Evolutionary conservation across 1,140 invertebrate genomes (phyloP), one percentile per base, ranked within the genome.

Genomic region (Daktulosphaira vitifoliae): DNA sequence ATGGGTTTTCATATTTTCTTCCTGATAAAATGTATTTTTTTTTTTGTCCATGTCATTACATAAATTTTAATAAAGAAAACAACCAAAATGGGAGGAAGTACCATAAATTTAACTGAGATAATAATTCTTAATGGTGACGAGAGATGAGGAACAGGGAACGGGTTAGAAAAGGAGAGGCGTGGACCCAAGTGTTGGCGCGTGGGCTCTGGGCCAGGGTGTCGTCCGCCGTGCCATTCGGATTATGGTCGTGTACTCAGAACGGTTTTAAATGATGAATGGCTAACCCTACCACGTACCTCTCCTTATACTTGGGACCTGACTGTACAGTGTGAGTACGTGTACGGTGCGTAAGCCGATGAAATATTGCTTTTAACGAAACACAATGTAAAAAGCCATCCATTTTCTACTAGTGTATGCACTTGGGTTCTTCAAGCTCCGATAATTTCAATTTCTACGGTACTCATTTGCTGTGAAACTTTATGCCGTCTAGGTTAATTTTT

Each of bases 201-300:
- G 53, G 38, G 53, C 53, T 56, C 53, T 15, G 38, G 53, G 53
- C 53, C 53, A 56, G 53, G 15, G 53, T 56, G 42, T 46, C 39
- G 15, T 59, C 5, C 39, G 13, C 9, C 37, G 13, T 44, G 39
- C 23, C 44, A 25, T 22, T 13, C 16, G 54, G 54, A 59, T 59
- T 59, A 59, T 39, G 42, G 54, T 56, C 53, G 53, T 46, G 39
- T 56, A 56, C 38, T 42, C 11, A 22, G 25, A 23, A 59, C 18
- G 38, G 54, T 59, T 59, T 59, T 59, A 59, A 59, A 59, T 59
- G 54, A 59, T 59, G 54, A 59, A 59, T 59, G 42, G 39, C 37
- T 11, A 33, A 33, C 54, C 25, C 53, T 2, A 42, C 38, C 42
- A 18, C n/a, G 29, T 33, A 11, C 29, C 29, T 33, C 11, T 33